Evolutionary conservation across 2,113 vertebrate species (phyloP).

Genomic region (Amia ocellicauda): DNA sequence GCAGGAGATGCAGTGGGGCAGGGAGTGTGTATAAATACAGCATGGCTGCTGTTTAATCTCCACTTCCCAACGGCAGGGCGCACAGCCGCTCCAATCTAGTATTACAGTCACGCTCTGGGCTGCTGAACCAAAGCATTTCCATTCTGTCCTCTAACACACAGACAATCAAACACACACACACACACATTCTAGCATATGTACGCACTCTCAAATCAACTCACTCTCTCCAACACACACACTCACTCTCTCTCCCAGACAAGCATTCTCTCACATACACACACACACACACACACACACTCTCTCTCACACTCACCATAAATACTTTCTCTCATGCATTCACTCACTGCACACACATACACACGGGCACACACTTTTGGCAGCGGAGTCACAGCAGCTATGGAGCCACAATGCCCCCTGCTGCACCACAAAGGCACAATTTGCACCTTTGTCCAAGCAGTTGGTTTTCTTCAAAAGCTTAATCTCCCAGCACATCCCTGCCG

Average conservation of each 20-base stretch:
- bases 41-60: constrained; percentile 3
- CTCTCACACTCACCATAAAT: no score
- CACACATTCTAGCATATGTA: no score
- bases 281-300: no score
- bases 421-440: not conserved
- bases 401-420: constrained; percentile 58
- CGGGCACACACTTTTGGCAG: constrained; percentile 35
- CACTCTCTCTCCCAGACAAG: no score
- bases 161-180: no score
- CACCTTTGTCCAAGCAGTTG: constrained; percentile 57
- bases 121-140: not conserved
- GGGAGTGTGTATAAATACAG: constrained; percentile 33
- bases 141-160: constrained; percentile 25
- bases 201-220: no score
- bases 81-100: not conserved
- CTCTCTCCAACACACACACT: no score
- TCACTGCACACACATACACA: no score
- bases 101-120: constrained; percentile 8
- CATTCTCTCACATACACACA: no score
- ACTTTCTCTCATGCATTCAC: no score
- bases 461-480: constrained; percentile 41
- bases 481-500: no score
- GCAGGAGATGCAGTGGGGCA: constrained; percentile 15
- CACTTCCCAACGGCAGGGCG: not conserved
- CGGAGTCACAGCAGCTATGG: constrained; percentile 34